Conservation (phyloP, 2,888 invertebrate genomes). For the Lasioglossum malachurum region DNA sequence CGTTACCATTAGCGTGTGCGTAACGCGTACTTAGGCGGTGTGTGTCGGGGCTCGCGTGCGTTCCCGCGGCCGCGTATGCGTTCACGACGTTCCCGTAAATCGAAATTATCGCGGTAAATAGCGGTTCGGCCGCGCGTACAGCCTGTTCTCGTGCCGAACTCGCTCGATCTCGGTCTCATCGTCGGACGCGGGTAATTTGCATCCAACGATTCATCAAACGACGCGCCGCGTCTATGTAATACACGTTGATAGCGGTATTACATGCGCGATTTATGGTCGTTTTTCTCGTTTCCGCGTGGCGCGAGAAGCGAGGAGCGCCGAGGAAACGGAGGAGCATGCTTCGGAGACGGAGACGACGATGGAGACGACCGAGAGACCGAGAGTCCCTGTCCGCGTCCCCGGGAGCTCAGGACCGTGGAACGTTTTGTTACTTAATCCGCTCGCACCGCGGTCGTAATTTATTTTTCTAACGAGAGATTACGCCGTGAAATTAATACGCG, state of each 20-base stretch:
- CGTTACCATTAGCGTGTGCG: not conserved
- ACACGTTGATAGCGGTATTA: conserved; percentile 84
- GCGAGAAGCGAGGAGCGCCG: not conserved
- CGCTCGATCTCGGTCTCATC: conserved; percentile 43
- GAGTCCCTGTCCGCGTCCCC: not conserved
- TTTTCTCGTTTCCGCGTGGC: conserved; percentile 61
- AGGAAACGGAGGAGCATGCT: not conserved
- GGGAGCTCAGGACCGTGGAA: conserved; percentile 23
- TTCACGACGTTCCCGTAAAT: conserved; percentile 16
- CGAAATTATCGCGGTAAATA: conserved; percentile 42
- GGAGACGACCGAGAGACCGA: not conserved
- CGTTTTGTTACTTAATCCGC: conserved; percentile 53
- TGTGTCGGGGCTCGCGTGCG: not conserved
- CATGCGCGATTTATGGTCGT: conserved; percentile 80
- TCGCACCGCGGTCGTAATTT: conserved; percentile 31
- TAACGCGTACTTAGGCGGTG: not conserved
- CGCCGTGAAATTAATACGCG: conserved; percentile 48
- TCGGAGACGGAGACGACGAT: not conserved
- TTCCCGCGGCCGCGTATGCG: not conserved
- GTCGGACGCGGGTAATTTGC: conserved; percentile 76
- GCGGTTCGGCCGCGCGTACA: not conserved
- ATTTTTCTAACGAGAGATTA: conserved; percentile 45
- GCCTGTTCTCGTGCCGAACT: conserved; percentile 44
- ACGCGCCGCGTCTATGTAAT: conserved; percentile 82
- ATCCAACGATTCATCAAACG: conserved; percentile 83